These are phyloP conservation scores for Listronotus oregonensis DNA, from an alignment of 1,140 invertebrate species.

Conservation along the genomic window DNA sequence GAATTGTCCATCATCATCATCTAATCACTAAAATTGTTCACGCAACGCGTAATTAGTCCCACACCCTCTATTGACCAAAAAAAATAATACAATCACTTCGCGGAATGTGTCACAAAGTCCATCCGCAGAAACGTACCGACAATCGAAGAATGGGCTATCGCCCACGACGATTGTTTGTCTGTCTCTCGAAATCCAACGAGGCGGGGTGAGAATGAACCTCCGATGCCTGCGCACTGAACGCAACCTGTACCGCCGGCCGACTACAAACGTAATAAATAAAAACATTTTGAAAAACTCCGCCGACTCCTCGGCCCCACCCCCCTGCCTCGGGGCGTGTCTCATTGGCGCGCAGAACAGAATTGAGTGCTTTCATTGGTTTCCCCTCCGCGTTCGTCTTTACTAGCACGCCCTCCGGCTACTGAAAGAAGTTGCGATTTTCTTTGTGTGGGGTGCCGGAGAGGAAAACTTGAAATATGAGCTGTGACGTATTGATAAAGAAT, in stretches of 20 bases:
- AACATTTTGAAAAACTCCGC: slow-evolving; percentile 62
- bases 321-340: slow-evolving; percentile 46
- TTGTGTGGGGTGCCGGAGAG: slow-evolving; percentile 56
- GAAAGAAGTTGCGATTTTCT: slow-evolving; percentile 56
- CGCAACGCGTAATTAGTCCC: slow-evolving; percentile 15
- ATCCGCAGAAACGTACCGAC: slow-evolving; percentile 46
- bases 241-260: slow-evolving; percentile 63
- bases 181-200: slow-evolving; percentile 51
- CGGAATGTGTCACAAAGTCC: slow-evolving; percentile 41
- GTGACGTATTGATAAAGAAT: slow-evolving; percentile 66
- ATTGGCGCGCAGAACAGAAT: slow-evolving; percentile 49
- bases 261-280: slow-evolving; percentile 71
- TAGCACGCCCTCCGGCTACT: slow-evolving; percentile 49
- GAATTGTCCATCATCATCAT: slow-evolving; percentile 55
- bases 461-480: slow-evolving; percentile 58
- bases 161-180: slow-evolving; percentile 51
- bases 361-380: slow-evolving; percentile 51
- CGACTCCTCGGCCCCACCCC: slow-evolving; percentile 38
- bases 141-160: slow-evolving; percentile 47
- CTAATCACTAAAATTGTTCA: slow-evolving; percentile 14
- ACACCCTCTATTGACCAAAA: slow-evolving; percentile 23
- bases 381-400: slow-evolving; percentile 45
- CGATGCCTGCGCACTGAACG: slow-evolving; percentile 57
- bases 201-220: slow-evolving; percentile 56
- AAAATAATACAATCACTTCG: slow-evolving; percentile 16